Conservation (phyloP, 2,113 vertebrate species). For the Poeciliopsis occidentalis region DNA sequence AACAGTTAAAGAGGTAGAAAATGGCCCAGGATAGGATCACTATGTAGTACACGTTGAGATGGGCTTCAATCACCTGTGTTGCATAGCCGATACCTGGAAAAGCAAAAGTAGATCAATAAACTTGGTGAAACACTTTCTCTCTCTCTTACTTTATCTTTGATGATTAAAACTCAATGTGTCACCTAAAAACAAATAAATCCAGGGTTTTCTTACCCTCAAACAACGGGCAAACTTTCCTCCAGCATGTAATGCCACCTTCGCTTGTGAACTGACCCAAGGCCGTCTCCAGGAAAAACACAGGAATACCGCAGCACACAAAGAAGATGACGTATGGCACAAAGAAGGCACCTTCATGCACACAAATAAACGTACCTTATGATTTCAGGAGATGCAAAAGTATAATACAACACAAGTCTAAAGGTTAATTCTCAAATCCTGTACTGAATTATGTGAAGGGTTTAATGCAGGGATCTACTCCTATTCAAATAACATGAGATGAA, state of each 20-base stretch:
- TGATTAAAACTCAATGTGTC: background rate
- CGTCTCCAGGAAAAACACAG: conserved; percentile 97
- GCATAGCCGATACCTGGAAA: conserved; percentile 94
- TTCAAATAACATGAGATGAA: background rate
- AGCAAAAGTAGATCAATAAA: background rate
- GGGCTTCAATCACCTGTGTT: conserved; percentile 96
- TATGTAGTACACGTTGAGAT: conserved; percentile 97
- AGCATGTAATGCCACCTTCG: conserved; percentile 98
- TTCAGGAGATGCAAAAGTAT: background rate
- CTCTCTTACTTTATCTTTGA: background rate
- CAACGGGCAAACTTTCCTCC: conserved; percentile 96
- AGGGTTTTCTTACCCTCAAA: conserved; percentile 89
- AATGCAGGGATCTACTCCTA: background rate
- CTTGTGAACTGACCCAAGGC: conserved; percentile 97
- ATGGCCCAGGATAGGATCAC: conserved; percentile 98
- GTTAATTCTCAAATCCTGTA: background rate
- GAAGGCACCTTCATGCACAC: conserved; percentile 87
- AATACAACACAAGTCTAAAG: background rate
- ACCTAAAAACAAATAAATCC: background rate
- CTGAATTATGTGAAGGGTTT: background rate
- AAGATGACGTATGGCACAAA: conserved; percentile 98
- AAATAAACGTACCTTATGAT: background rate
- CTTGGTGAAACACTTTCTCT: background rate
- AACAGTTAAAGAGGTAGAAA: conserved; percentile 98
- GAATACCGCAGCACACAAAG: conserved; percentile 98